Conservation (phyloP, 2,797 vertebrate genomes). For the Micrastur ruficollis region DNA sequence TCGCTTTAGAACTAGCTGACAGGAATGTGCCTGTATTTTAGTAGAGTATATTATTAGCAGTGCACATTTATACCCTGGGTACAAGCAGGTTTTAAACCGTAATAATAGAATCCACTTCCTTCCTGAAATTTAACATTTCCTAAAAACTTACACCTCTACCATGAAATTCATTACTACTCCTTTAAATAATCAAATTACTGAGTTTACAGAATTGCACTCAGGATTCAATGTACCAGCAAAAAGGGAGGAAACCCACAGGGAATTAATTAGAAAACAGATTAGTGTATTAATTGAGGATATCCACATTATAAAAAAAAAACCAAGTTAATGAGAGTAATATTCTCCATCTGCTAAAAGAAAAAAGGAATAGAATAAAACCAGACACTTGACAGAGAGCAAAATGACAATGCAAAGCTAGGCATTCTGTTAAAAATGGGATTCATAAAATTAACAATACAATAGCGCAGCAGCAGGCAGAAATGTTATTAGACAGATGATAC, state of each 20-base stretch:
- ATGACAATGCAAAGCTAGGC: constrained; percentile 2
- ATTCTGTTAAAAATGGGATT: neutral
- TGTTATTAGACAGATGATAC: neutral
- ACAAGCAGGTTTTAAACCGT: neutral
- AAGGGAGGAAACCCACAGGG: neutral
- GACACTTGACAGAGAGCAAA: neutral
- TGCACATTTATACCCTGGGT: neutral
- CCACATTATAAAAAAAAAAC: neutral
- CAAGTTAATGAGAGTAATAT: constrained; percentile 3
- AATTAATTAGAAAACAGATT: constrained; percentile 66
- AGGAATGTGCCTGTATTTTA: neutral
- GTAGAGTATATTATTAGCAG: neutral
- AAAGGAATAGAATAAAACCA: neutral
- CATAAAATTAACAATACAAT: neutral
- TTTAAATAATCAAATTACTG: constrained; percentile 44
- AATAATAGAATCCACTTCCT: neutral
- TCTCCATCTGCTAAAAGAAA: constrained; percentile 16
- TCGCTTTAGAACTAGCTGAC: constrained; percentile 5
- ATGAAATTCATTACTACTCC: neutral
- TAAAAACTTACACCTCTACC: neutral
- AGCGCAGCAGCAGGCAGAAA: neutral
- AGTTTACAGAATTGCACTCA: constrained; percentile 46
- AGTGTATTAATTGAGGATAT: constrained; percentile 53
- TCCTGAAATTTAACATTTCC: neutral
- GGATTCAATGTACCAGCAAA: constrained; percentile 41